Conservation (phyloP, 2,888 invertebrate genomes). For the Papilio demoleus region DNA sequence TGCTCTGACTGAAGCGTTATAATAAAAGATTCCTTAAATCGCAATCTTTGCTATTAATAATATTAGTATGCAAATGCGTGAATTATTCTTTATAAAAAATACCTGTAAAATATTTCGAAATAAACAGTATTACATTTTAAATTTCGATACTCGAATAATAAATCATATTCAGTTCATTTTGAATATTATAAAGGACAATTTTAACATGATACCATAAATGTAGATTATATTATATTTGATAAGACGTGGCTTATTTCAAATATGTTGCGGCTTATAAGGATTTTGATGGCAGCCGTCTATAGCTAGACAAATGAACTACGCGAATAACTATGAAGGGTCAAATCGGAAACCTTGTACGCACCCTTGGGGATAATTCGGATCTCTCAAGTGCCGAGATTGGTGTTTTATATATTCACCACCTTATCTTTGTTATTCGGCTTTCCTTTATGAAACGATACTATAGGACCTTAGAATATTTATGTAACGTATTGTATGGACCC, state of each 20-base stretch:
- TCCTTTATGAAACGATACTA: constrained; percentile 36
- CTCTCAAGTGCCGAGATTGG: constrained; percentile 39
- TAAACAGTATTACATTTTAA: no score
- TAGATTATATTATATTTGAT: constrained; percentile 17
- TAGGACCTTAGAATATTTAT: constrained; percentile 29
- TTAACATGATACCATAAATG: background rate
- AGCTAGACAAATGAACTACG: constrained; percentile 44
- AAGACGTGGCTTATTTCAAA: constrained; percentile 45
- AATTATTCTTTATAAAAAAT: no score
- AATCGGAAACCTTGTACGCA: constrained; percentile 43
- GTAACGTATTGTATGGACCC: constrained; percentile 24
- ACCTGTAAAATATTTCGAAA: no score
- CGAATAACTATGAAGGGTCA: constrained; percentile 45
- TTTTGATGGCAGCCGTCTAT: constrained; percentile 45
- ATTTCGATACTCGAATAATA: no score
- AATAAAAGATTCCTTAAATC: no score
- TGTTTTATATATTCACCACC: constrained; percentile 41
- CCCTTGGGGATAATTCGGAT: constrained; percentile 44
- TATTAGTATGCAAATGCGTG: no score
- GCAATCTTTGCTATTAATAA: no score
- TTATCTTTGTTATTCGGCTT: constrained; percentile 40
- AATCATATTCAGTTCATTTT: no score
- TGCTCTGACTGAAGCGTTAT: no score
- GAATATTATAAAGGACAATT: background rate
- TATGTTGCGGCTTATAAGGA: constrained; percentile 47